Conservation (phyloP, 2,797 vertebrate species). For the Varecia variegata region DNA sequence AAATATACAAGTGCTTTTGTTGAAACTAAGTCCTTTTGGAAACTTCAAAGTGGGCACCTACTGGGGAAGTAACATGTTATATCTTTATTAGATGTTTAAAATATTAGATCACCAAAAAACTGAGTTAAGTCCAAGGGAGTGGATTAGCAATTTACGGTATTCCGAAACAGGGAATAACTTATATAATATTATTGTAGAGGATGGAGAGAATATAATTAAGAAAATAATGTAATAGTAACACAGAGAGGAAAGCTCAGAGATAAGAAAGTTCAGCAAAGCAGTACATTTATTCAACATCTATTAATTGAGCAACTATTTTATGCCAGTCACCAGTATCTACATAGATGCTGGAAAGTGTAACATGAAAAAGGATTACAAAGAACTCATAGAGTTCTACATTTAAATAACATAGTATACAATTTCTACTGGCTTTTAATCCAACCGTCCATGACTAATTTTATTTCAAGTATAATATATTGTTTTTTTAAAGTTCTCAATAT, state of each 20-base stretch:
- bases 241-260: neutral
- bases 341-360: neutral
- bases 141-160: neutral
- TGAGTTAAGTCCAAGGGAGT: neutral
- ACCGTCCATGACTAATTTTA: neutral
- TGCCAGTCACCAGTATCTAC: neutral
- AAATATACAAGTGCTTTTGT: neutral
- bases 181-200: neutral
- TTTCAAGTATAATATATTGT: conserved; percentile 9
- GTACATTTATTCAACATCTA: neutral
- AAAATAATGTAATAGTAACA: neutral
- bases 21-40: neutral
- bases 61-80: neutral
- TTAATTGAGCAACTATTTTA: neutral
- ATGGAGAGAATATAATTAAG: neutral
- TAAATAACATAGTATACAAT: neutral
- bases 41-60: neutral
- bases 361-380: neutral
- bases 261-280: neutral
- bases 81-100: neutral
- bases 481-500: neutral
- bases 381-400: neutral
- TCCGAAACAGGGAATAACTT: neutral
- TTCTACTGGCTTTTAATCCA: neutral
- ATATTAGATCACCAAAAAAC: neutral